Evolutionary conservation across 2,888 invertebrate genomes (phyloP).

Genomic region (Fabriciana adippe): DNA sequence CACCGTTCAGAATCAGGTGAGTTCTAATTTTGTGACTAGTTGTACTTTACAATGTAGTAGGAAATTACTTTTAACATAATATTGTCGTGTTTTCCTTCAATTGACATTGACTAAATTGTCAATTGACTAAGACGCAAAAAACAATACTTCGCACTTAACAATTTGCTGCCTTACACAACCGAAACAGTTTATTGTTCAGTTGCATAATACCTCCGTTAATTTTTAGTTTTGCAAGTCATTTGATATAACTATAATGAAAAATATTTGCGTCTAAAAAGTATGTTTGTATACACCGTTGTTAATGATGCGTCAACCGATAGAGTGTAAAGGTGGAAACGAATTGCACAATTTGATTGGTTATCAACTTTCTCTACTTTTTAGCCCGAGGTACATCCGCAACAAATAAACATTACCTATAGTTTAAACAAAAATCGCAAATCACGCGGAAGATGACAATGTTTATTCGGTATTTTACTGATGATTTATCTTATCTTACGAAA

Average conservation of each 20-base stretch:
- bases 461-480: background rate
- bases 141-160: conserved; percentile 2
- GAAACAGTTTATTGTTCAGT: conserved; percentile 17
- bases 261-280: conserved; percentile 23
- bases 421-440: conserved; percentile 19
- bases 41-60: background rate
- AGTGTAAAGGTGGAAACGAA: conserved; percentile 27
- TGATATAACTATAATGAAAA: conserved; percentile 26
- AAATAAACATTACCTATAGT: background rate
- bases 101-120: conserved; percentile 6
- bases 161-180: conserved; percentile 16
- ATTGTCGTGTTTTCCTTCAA: background rate
- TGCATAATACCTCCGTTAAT: conserved; percentile 18
- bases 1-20: conserved; percentile 92
- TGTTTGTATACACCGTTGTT: conserved; percentile 14
- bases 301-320: conserved; percentile 25
- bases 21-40: conserved; percentile 36
- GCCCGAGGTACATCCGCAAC: conserved; percentile 21
- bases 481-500: conserved; percentile 9
- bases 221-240: conserved; percentile 33
- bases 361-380: conserved; percentile 33
- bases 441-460: conserved; percentile 15
- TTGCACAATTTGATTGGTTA: conserved; percentile 35
- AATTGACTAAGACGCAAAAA: conserved; percentile 8
- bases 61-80: conserved; percentile 4